These are phyloP conservation scores for Watsonalla binaria DNA, from an alignment of 2,888 invertebrate genomes.

Conservation along the genomic window DNA sequence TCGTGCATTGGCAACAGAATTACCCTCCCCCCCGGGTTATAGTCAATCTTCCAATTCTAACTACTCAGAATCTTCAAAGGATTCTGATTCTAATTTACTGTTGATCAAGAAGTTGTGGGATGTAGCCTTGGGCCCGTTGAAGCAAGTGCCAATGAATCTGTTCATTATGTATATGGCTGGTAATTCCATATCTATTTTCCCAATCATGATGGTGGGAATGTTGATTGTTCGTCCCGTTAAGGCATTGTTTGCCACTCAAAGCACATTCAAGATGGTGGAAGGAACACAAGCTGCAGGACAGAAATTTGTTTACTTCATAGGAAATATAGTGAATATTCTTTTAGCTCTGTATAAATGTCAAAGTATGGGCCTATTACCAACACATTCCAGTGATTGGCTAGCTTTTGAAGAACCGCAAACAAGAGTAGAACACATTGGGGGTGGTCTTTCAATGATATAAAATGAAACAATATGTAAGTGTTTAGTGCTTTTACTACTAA, in stretches of 20 bases:
- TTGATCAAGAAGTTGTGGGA: slow-evolving; percentile 98
- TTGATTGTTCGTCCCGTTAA: slow-evolving; percentile 97
- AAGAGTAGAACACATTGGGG: slow-evolving; percentile 90
- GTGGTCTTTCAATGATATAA: slow-evolving; percentile 83
- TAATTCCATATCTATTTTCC: slow-evolving; percentile 99
- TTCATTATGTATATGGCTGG: slow-evolving; percentile 99
- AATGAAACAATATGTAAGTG: slow-evolving; percentile 31
- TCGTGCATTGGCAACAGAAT: slow-evolving; percentile 61
- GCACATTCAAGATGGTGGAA: slow-evolving; percentile 96
- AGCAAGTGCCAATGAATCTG: slow-evolving; percentile 99
- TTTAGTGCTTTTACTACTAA: slow-evolving; percentile 45
- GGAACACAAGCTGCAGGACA: slow-evolving; percentile 93
- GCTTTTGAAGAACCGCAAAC: slow-evolving; percentile 96
- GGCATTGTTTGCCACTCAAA: slow-evolving; percentile 93
- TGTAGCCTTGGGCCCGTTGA: slow-evolving; percentile 94
- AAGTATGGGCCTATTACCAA: slow-evolving; percentile 97
- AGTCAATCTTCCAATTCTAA: slow-evolving; percentile 84
- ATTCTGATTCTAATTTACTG: slow-evolving; percentile 89
- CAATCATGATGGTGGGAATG: slow-evolving; percentile 99
- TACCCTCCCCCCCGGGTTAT: slow-evolving; percentile 91
- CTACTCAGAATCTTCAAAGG: slow-evolving; percentile 88
- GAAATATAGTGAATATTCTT: slow-evolving; percentile 94
- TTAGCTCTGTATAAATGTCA: slow-evolving; percentile 98
- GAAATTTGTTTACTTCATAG: slow-evolving; percentile 95
- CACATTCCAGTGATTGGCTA: slow-evolving; percentile 98